Conservation (phyloP, 2,113 vertebrate genomes). For the Dipodomys ordii region DNA sequence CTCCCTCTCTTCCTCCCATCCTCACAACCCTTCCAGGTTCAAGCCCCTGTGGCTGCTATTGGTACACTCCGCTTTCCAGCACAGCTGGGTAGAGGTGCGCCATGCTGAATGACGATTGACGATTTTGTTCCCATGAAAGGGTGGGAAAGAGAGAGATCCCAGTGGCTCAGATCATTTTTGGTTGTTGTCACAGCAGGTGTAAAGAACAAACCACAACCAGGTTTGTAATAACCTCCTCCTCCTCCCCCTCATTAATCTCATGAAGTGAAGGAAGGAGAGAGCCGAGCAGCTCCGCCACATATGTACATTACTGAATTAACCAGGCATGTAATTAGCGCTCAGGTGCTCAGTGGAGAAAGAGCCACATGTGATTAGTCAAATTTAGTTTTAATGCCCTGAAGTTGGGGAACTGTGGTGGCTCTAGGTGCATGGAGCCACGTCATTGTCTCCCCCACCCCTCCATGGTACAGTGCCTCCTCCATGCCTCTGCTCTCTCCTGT, state of each 20-base stretch:
- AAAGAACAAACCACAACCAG: slow-evolving; percentile 64
- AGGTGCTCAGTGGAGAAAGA: slow-evolving; percentile 85
- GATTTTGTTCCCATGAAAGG: slow-evolving; percentile 47
- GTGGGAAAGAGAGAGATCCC: slow-evolving; percentile 61
- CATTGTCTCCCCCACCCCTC: neutral
- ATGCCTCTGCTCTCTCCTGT: neutral
- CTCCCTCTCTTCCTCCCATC: neutral
- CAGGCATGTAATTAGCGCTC: slow-evolving; percentile 89
- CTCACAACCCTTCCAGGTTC: neutral
- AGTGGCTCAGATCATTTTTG: slow-evolving; percentile 71
- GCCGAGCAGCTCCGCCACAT: slow-evolving; percentile 74
- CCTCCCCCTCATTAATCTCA: slow-evolving; percentile 88
- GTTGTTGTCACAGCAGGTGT: slow-evolving; percentile 78
- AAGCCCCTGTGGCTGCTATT: neutral
- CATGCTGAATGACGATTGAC: slow-evolving; percentile 65
- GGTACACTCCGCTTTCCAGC: neutral
- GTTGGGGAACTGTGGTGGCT: slow-evolving; percentile 37
- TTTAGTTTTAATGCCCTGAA: slow-evolving; percentile 83
- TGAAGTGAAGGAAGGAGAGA: slow-evolving; percentile 82
- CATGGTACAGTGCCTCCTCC: neutral
- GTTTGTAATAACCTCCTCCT: slow-evolving; percentile 84
- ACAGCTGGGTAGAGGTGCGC: neutral
- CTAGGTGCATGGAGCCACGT: neutral
- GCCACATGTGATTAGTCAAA: slow-evolving; percentile 82
- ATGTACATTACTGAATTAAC: slow-evolving; percentile 89